Evolutionary conservation across 92 coral and sea anemone genomes (phyloP), one percentile per base, ranked within the genome.

Genomic region (Metridium senile): DNA sequence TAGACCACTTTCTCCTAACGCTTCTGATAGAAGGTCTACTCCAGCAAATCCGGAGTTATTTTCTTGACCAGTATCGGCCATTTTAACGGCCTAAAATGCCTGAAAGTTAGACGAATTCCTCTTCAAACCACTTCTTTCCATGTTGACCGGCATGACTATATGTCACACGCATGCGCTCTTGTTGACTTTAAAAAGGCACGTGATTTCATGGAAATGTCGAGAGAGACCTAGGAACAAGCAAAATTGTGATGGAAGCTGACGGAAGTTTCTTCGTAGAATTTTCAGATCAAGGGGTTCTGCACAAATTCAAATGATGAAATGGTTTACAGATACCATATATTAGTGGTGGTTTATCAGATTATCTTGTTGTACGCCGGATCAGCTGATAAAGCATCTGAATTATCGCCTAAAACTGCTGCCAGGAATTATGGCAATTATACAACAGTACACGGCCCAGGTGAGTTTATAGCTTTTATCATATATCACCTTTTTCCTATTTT

Each of bases 1-100:
- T 61, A 91, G 81, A 35, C 91, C 93, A 77, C 93, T 88, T 88
- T 91, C 88, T 13, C 93, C 97, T 34, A 91, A 76, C 58, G 97
- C 97, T 19, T 76, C 88, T 20, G 97, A 84, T 27, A 91, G 87
- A n/a, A 91, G 89, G 82, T 91, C 97, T 74, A 63, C 51, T 66
- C 82, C 82, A 47, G 73, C 45, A 26, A 43, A 47, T 11, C 26
- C 34, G 10, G 74, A 28, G 54, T 20, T 34, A 26, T 77, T 67
- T 65, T 67, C 64, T 56, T 77, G 82, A 66, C 82, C 74, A 20
- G 82, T 77, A 52, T 77, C 54, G 68, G 82, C 82, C 82, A 77
- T 77, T 65, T 34, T 77, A 39, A 65, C 29, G 81, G 62, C 70
- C 27, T 73, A 75, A 33, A 75, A 62, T 62, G 72, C 72, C 81